Conservation (phyloP, 2,797 vertebrate genomes). For the Cossypha polioptera region DNA sequence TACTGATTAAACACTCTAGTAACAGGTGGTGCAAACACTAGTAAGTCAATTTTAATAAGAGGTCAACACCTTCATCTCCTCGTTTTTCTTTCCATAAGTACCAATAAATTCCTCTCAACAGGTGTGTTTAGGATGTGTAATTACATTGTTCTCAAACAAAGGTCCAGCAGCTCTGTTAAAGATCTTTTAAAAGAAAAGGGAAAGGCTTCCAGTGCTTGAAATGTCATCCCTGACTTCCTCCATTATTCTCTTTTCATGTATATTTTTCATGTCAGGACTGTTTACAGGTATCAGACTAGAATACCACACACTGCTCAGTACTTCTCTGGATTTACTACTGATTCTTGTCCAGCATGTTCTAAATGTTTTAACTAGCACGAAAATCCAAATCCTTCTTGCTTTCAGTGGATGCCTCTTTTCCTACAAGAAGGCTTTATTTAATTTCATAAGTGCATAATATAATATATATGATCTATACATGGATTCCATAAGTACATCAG, state of each 20-base stretch:
- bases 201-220: not conserved
- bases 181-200: not conserved
- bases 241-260: not conserved
- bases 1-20: constrained; percentile 31
- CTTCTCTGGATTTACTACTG: not conserved
- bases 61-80: constrained; percentile 49
- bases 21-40: constrained; percentile 64
- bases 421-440: not conserved
- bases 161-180: not conserved
- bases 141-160: not conserved
- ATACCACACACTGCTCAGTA: not conserved
- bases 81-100: not conserved
- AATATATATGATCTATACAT: too few relatives aligned
- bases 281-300: not conserved
- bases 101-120: constrained; percentile 68
- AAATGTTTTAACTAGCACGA: not conserved
- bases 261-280: not conserved
- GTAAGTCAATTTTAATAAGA: constrained; percentile 67
- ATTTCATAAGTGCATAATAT: not conserved
- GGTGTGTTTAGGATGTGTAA: constrained; percentile 29
- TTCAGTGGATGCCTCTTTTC: not conserved
- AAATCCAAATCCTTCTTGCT: not conserved
- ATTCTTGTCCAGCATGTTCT: not conserved
- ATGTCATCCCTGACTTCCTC: not conserved
- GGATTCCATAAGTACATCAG: not conserved